phyloP scores from a whole-genome alignment of 2,797 vertebrate species.

The Lacerta agilis region DNA sequence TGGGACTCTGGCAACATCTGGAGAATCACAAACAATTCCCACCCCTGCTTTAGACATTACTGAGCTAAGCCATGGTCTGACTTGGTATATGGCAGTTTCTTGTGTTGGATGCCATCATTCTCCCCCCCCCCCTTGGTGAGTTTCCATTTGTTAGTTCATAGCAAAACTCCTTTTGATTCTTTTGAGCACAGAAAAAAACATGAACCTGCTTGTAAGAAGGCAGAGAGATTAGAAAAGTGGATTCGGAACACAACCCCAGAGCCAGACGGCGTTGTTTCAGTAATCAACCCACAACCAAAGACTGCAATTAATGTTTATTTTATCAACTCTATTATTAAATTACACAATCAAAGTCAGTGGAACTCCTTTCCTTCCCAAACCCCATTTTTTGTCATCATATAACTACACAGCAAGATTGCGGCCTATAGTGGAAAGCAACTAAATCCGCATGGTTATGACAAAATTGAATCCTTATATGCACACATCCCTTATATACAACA shows the following conservation, averaged over 20 bases:
- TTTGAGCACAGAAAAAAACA: not conserved
- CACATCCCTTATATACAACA: constrained; percentile 78
- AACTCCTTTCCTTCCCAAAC: constrained; percentile 3
- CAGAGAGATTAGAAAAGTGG: not conserved
- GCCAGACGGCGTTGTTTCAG: constrained; percentile 24
- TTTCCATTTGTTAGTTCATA: not conserved
- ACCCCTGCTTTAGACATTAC: not conserved
- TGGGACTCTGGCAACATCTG: too few species aligned
- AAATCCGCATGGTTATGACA: constrained; percentile 73
- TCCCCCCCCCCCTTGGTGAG: not conserved
- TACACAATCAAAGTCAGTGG: constrained; percentile 79
- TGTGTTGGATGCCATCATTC: not conserved
- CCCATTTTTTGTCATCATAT: constrained; percentile 58
- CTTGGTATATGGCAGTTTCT: not conserved
- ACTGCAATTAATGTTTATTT: constrained; percentile 80
- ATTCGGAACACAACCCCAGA: not conserved
- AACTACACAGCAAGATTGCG: constrained; percentile 77
- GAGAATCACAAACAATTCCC: too few species aligned
- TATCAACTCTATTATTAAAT: constrained; percentile 79
- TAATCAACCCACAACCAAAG: constrained; percentile 58
- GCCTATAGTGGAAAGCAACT: constrained; percentile 73
- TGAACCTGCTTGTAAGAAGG: not conserved
- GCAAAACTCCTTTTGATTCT: not conserved
- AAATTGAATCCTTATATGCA: constrained; percentile 75
- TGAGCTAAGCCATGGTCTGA: not conserved